A percentile compares a stretch with the other conserved stretches of the same genome.
Evolutionary conservation across 1,140 invertebrate genomes (phyloP).

Genomic region (Aplysia californica): DNA sequence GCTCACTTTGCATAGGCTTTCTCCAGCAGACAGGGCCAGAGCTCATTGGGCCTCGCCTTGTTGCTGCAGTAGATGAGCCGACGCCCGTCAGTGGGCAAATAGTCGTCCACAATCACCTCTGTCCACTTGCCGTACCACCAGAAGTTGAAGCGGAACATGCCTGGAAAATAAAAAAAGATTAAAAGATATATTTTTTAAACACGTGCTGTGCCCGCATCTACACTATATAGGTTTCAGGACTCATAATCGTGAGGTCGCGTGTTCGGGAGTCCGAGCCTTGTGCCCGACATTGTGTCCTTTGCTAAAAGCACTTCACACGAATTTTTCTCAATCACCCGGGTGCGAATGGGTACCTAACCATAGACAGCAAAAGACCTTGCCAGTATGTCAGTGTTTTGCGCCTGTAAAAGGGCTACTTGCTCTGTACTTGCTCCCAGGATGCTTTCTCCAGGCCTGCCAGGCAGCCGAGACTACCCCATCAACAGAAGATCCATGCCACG

Average conservation of each 20-base stretch:
- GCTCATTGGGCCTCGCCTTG: slow-evolving; percentile 70
- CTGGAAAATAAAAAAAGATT: slow-evolving; percentile 34
- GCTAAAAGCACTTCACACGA: neutral
- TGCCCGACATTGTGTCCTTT: neutral
- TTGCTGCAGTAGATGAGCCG: slow-evolving; percentile 70
- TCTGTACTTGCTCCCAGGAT: too few relatives aligned
- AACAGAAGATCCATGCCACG: too few relatives aligned
- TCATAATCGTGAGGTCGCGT: too few relatives aligned
- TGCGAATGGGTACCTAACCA: too few relatives aligned
- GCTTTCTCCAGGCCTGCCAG: too few relatives aligned
- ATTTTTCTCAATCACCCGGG: neutral
- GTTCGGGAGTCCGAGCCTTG: too few relatives aligned
- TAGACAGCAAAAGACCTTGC: too few relatives aligned
- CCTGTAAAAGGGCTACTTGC: too few relatives aligned
- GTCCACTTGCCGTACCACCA: slow-evolving; percentile 84
- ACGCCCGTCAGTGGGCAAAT: slow-evolving; percentile 72
- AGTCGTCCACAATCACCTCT: slow-evolving; percentile 82
- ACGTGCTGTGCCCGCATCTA: neutral
- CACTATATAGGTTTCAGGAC: neutral
- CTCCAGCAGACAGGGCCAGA: slow-evolving; percentile 97
- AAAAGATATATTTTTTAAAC: neutral
- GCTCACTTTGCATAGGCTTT: slow-evolving; percentile 96
- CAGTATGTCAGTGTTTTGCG: too few relatives aligned
- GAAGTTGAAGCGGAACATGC: slow-evolving; percentile 77
- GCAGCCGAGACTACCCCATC: too few relatives aligned